phyloP scores from a whole-genome alignment of 2,113 vertebrate genomes.

The Misgurnus anguillicaudatus region DNA sequence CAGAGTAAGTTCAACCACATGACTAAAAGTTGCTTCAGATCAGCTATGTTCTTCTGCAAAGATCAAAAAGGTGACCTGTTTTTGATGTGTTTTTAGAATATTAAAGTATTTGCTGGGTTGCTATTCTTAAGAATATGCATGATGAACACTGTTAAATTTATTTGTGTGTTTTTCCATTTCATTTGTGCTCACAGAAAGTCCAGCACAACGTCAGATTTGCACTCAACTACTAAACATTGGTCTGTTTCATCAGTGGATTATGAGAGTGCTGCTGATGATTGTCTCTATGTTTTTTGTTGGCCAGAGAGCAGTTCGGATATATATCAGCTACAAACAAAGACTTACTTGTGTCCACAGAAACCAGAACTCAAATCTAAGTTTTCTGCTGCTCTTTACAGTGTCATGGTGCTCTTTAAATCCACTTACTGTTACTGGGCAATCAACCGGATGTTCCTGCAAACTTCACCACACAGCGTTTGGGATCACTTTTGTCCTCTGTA shows the following conservation, averaged over 20 bases:
- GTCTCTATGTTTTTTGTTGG: slow-evolving; percentile 58
- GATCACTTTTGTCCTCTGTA: slow-evolving; percentile 68
- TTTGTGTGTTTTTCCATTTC: neutral
- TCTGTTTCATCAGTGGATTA: slow-evolving; percentile 55
- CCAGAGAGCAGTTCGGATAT: slow-evolving; percentile 60
- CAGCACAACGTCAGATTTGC: neutral
- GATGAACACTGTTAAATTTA: neutral
- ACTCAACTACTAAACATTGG: neutral
- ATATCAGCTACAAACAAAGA: slow-evolving; percentile 62
- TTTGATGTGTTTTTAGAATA: neutral
- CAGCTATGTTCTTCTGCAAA: neutral
- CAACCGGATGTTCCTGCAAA: slow-evolving; percentile 67
- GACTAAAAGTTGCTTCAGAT: slow-evolving; percentile 1
- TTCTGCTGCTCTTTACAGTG: slow-evolving; percentile 65
- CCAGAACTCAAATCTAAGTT: slow-evolving; percentile 68
- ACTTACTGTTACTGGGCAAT: slow-evolving; percentile 62
- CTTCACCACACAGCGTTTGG: slow-evolving; percentile 66
- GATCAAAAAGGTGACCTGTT: slow-evolving; percentile 40
- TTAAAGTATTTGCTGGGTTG: neutral
- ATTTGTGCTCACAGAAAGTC: slow-evolving; percentile 26
- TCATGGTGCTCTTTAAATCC: slow-evolving; percentile 65
- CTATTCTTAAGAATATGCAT: neutral
- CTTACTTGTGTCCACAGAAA: slow-evolving; percentile 58
- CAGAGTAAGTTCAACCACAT: neutral
- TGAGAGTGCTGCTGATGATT: slow-evolving; percentile 63